Conservation (phyloP, 64 coral and sea anemone genomes). For the Dendronephthya gigantea region DNA sequence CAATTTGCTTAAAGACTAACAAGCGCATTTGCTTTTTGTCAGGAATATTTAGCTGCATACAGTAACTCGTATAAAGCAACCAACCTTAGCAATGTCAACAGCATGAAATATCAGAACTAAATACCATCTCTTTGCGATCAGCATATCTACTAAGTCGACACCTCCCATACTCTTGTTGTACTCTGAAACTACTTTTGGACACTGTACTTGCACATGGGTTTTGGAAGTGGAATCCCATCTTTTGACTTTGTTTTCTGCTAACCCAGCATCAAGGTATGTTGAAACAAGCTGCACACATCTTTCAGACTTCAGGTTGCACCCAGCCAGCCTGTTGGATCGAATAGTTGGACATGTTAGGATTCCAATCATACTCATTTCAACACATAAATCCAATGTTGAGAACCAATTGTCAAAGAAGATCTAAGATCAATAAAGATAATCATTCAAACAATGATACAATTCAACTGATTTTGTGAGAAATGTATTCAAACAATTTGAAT, state of each 20-base stretch:
- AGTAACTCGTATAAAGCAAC: neutral
- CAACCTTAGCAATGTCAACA: neutral
- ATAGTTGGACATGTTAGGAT: neutral
- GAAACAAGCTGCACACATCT: neutral
- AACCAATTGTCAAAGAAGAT: slow-evolving; percentile 14
- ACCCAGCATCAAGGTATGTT: neutral
- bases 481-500: too few species aligned
- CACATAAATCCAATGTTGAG: neutral
- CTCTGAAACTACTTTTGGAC: neutral
- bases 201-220: neutral
- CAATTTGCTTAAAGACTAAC: too few species aligned
- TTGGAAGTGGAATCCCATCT: neutral
- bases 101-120: neutral
- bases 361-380: neutral
- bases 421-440: too few species aligned
- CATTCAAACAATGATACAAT: too few species aligned
- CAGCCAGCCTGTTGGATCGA: neutral
- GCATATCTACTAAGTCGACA: neutral
- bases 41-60: neutral
- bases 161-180: slow-evolving; percentile 4
- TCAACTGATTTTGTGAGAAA: too few species aligned
- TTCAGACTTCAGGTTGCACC: neutral
- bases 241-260: neutral
- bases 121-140: neutral
- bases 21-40: too few species aligned